Evolutionary conservation across 2,113 vertebrate genomes (phyloP).

Genomic region (Oplegnathus fasciatus): DNA sequence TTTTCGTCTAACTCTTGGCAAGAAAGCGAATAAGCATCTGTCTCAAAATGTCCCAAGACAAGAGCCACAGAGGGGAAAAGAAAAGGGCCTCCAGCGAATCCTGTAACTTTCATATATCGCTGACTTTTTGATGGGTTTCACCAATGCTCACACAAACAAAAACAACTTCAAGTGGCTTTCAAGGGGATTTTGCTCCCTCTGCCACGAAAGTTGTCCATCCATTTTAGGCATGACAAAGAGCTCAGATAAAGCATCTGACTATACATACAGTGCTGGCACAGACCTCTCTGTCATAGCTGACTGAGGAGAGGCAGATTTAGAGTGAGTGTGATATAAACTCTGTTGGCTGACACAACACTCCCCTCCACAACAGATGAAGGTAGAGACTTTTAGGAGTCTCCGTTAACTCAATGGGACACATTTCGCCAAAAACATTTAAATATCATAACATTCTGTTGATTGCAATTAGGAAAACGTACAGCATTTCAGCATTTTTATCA

Average conservation of each 20-base stretch:
- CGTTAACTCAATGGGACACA: conserved; percentile 10
- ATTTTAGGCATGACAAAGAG: conserved; percentile 38
- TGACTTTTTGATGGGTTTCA: conserved; percentile 5
- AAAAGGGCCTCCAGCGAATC: background rate
- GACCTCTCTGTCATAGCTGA: conserved; percentile 35
- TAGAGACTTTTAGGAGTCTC: conserved; percentile 13
- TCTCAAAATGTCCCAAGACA: background rate
- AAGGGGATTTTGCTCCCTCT: conserved; percentile 12
- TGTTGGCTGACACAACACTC: conserved; percentile 21
- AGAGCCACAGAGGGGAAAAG: background rate
- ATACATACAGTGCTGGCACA: conserved; percentile 17
- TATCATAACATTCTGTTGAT: conserved; percentile 47
- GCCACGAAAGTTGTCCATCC: conserved; percentile 26
- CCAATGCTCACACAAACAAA: conserved; percentile 15
- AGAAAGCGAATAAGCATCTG: background rate
- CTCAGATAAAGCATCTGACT: conserved; percentile 33
- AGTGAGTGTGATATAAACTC: conserved; percentile 39
- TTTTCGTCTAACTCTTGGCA: background rate
- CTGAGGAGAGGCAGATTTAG: conserved; percentile 43
- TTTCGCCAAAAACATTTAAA: conserved; percentile 29
- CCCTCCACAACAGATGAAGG: conserved; percentile 21
- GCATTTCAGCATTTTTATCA: conserved; percentile 43
- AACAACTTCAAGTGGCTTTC: conserved; percentile 22
- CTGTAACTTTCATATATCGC: conserved; percentile 6
- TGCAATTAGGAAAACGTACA: conserved; percentile 59